phyloP scores from a whole-genome alignment of 2,888 invertebrate genomes.

The Taphrorychus bicolor region DNA sequence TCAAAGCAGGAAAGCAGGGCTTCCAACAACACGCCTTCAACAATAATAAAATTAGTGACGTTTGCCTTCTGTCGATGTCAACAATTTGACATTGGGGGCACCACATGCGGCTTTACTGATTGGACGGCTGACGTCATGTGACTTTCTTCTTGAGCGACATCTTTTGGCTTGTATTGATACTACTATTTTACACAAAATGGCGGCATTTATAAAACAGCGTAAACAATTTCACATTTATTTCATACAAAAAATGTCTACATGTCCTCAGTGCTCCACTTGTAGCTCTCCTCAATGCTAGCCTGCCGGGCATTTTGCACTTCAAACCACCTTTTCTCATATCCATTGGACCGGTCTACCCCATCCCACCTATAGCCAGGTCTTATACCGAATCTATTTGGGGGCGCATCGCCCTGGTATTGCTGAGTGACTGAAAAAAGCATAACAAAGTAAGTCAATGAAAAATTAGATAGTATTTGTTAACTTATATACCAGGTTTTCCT shows the following conservation, averaged over 20 bases:
- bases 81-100: no score
- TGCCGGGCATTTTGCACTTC: conserved; percentile 75
- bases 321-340: conserved; percentile 92
- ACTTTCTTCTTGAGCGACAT: no score
- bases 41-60: neutral
- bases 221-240: neutral
- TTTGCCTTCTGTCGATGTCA: neutral
- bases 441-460: conserved; percentile 49
- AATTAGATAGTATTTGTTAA: no score
- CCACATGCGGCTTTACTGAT: no score
- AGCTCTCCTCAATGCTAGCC: conserved; percentile 84
- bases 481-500: conserved; percentile 58
- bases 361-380: conserved; percentile 97
- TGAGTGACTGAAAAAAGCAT: conserved; percentile 65
- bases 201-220: neutral
- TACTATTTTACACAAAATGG: no score
- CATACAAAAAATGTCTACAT: conserved; percentile 75
- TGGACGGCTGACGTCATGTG: no score
- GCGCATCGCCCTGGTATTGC: conserved; percentile 82
- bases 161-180: no score
- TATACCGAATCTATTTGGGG: conserved; percentile 92
- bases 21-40: conserved; percentile 49
- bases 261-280: conserved; percentile 94
- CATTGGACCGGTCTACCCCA: conserved; percentile 96
- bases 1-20: conserved; percentile 61